phyloP scores from a whole-genome alignment of 1,140 invertebrate species.

The Trachelipus rathkii region DNA sequence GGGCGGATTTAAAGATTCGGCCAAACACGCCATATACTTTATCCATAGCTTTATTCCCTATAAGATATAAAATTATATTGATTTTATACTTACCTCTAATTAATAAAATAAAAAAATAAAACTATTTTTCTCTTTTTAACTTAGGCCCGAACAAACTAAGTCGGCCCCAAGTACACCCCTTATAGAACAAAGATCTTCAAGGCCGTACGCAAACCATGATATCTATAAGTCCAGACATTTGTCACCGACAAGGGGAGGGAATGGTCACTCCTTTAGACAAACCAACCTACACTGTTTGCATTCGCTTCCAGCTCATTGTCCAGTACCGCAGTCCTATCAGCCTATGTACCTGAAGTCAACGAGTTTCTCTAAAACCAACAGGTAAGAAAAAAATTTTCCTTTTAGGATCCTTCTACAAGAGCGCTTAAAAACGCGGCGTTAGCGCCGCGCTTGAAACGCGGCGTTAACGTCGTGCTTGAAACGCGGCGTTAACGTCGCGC shows the following conservation, averaged over 20 bases:
- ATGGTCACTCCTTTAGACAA: not conserved
- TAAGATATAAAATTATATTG: too few relatives aligned
- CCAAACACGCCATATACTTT: too few relatives aligned
- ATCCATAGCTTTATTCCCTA: too few relatives aligned
- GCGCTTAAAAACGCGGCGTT: too few relatives aligned
- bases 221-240: not conserved
- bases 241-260: not conserved
- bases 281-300: not conserved
- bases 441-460: too few relatives aligned
- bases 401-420: too few relatives aligned
- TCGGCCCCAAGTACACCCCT: not conserved
- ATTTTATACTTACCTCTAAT: too few relatives aligned
- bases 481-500: too few relatives aligned
- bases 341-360: not conserved
- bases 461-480: too few relatives aligned
- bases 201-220: not conserved
- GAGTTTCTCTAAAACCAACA: not conserved
- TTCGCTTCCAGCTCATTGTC: not conserved
- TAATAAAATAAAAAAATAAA: too few relatives aligned
- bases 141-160: not conserved
- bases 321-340: not conserved
- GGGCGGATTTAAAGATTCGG: too few relatives aligned
- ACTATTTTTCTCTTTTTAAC: not conserved
- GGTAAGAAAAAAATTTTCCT: not conserved
- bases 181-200: conserved; percentile 1